Percentiles rank a stretch among this genome's conserved stretches.
These are phyloP conservation scores for Botrylloides violaceus DNA, from an alignment of 23 tunicate species.

Conservation along the genomic window DNA sequence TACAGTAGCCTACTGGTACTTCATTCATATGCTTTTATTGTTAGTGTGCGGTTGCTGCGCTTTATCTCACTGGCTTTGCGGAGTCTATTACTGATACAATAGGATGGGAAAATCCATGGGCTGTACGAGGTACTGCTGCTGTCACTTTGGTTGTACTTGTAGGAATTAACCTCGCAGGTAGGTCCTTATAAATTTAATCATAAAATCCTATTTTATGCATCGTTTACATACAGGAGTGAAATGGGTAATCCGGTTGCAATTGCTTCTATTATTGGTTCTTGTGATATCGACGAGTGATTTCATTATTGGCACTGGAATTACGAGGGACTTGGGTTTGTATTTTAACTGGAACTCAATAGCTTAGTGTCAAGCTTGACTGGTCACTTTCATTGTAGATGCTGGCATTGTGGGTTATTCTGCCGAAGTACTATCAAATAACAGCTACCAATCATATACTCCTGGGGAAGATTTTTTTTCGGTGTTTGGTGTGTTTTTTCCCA, in stretches of 20 bases:
- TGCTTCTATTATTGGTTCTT: constrained; percentile 57
- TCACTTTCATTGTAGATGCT: constrained; percentile 56
- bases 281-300: constrained; percentile 77
- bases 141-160: constrained; percentile 59
- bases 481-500: constrained; percentile 92
- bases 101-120: constrained; percentile 73
- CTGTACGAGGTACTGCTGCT: constrained; percentile 80
- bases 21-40: neutral
- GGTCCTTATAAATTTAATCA: neutral
- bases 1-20: neutral
- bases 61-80: constrained; percentile 93
- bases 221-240: constrained; percentile 52
- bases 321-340: constrained; percentile 63
- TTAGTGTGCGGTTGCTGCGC: constrained; percentile 78
- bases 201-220: neutral
- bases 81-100: constrained; percentile 81
- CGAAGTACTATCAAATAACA: constrained; percentile 59
- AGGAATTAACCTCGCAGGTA: constrained; percentile 88
- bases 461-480: constrained; percentile 88
- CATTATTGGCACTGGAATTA: constrained; percentile 76
- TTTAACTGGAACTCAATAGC: no score
- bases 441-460: constrained; percentile 44
- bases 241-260: constrained; percentile 88
- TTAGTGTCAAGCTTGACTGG: no score
- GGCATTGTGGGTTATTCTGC: constrained; percentile 90